A percentile compares a stretch with the other conserved stretches of the same genome.
These are phyloP conservation scores for Dromiciops gliroides DNA, from an alignment of 2,113 vertebrate genomes.

Conservation along the genomic window DNA sequence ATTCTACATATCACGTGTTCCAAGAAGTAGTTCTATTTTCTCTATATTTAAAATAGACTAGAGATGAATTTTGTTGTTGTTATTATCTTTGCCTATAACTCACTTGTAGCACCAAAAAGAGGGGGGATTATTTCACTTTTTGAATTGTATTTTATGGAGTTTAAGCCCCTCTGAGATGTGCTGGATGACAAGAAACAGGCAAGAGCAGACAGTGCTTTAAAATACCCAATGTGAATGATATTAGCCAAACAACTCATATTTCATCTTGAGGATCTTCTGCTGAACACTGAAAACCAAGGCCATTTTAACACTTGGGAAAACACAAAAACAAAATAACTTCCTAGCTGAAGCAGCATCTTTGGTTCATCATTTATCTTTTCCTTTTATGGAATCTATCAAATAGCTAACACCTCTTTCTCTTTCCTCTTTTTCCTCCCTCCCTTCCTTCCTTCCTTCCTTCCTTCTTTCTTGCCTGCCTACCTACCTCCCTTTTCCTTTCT, in stretches of 20 bases:
- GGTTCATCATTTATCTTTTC: neutral
- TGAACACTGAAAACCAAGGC: constrained; percentile 46
- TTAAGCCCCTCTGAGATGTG: constrained; percentile 11
- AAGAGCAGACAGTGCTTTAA: constrained; percentile 19
- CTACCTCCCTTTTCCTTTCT: neutral
- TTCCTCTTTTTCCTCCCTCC: too few relatives aligned
- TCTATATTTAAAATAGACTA: constrained; percentile 39
- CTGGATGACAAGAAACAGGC: constrained; percentile 27
- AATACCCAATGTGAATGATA: constrained; percentile 46
- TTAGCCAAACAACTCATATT: constrained; percentile 49
- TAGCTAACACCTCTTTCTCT: neutral
- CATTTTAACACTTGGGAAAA: constrained; percentile 14
- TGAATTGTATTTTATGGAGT: constrained; percentile 42
- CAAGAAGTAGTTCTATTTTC: constrained; percentile 37
- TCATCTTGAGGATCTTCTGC: constrained; percentile 44
- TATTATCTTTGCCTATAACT: neutral
- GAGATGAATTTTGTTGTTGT: neutral
- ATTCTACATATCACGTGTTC: constrained; percentile 19
- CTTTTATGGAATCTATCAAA: neutral
- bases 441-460: neutral
- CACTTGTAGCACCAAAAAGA: constrained; percentile 42
- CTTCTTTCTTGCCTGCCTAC: neutral
- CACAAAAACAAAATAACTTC: neutral
- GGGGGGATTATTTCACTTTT: constrained; percentile 52
- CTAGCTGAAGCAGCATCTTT: constrained; percentile 4